Evolutionary conservation across 2,113 vertebrate species (phyloP), one percentile per base, ranked within the genome.

Genomic region (Charadrius vociferus): DNA sequence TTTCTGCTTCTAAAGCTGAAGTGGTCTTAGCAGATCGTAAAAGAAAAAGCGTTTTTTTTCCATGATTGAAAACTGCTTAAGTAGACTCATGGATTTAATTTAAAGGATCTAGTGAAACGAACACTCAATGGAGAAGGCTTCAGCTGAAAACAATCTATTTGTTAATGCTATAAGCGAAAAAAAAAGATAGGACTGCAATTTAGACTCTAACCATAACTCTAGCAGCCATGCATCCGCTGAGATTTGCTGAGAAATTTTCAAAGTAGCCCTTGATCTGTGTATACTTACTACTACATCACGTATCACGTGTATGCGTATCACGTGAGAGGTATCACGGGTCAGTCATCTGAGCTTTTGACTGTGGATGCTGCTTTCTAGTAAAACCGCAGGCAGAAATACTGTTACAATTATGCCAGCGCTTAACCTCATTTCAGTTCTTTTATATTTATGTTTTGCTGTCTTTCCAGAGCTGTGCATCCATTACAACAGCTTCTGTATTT

Each of bases 141-240:
- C 87, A 88, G 59, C 79, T 91, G 92, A 96, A 96, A 96, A 56
- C 56, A 90, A 92, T 90, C 83, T 94, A 47, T 77, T 77, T 84
- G 26, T 49, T 65, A 91, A 92, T 41, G 32, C 9, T 65, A 12
- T 27, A 91, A 84, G 58, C 9, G 61, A 91, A 56, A 59, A 68
- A 55, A 50, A 27, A 36, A 49, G 19, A 24, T 9, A 29, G 13
- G 39, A 26, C 27, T 53, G n/a, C 36, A 83, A 86, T 27, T n/a
- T 53, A 27, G 7, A 61, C 7, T 17, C 9, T 56, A 65, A 61
- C 30, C 12, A 6, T 91, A 50, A 50, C 22, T 50, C 49, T 24
- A 23, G 49, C 49, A 77, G 58, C 17, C 10, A 7, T 27, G 22
- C 1, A 3, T 30, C 34, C 24, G 32, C 34, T 2, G 6, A 30